phyloP scores from a whole-genome alignment of 2,113 vertebrate species.

The human region GRCh38 chr12:58927001-58927500 shows the following conservation, averaged over 20 bases:
- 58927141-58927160: conserved; percentile 1
- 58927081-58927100: background rate
- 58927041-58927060: background rate
- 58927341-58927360: background rate
- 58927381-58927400: background rate
- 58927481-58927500: background rate
- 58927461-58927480: conserved; percentile 3
- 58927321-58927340: background rate
- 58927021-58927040: background rate
- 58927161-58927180: background rate
- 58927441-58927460: background rate
- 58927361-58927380: background rate
- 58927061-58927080: background rate
- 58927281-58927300: background rate
- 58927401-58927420: background rate
- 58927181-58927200: background rate
- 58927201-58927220: background rate
- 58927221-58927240: background rate
- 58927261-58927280: background rate
- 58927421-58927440: background rate
- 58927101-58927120: background rate
- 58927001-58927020: background rate
- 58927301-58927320: background rate
- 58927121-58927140: background rate
- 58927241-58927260: background rate